A percentile compares a stretch with the other conserved stretches of the same genome.
Evolutionary conservation across 1,140 invertebrate genomes (phyloP).

Genomic region (Thereuonema tuberculata): DNA sequence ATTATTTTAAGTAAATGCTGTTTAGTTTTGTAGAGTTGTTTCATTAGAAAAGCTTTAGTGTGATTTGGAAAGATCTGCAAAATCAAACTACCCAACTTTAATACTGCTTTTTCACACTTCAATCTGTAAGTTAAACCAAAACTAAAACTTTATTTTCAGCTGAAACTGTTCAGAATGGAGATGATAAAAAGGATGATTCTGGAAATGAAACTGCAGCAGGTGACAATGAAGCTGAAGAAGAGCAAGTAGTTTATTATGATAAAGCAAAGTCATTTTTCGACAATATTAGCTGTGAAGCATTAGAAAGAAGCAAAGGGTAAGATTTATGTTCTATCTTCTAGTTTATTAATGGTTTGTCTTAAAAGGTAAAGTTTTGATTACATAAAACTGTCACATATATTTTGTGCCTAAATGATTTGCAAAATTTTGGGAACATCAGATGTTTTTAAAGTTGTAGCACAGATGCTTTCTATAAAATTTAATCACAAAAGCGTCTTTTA

Average conservation of each 20-base stretch:
- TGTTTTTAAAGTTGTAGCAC: too few species aligned
- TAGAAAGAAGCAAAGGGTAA: slow-evolving; percentile 74
- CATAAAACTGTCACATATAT: slow-evolving; percentile 3
- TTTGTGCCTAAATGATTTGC: background rate
- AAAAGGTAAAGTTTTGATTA: too few species aligned
- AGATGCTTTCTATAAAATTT: too few species aligned
- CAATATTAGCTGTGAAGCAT: slow-evolving; percentile 94
- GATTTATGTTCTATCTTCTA: background rate
- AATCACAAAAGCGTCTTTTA: too few species aligned
- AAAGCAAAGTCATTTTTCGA: slow-evolving; percentile 98
- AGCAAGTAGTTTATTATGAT: slow-evolving; percentile 56
- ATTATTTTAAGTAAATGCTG: too few species aligned
- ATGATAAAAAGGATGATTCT: slow-evolving; percentile 41
- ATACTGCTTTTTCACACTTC: too few species aligned
- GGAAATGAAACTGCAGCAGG: slow-evolving; percentile 33
- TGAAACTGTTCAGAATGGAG: slow-evolving; percentile 34
- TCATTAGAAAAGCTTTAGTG: too few species aligned
- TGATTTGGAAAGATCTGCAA: too few species aligned
- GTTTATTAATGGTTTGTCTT: background rate
- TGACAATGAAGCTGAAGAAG: slow-evolving; percentile 38
- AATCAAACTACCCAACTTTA: too few species aligned
- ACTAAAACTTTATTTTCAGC: slow-evolving; percentile 17
- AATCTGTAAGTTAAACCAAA: too few species aligned
- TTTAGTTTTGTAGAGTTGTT: too few species aligned
- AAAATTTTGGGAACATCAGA: background rate